Percentiles rank a stretch among this genome's conserved stretches.
phyloP scores from a whole-genome alignment of 1,140 invertebrate genomes.

The Tetragnatha versicolor region DNA sequence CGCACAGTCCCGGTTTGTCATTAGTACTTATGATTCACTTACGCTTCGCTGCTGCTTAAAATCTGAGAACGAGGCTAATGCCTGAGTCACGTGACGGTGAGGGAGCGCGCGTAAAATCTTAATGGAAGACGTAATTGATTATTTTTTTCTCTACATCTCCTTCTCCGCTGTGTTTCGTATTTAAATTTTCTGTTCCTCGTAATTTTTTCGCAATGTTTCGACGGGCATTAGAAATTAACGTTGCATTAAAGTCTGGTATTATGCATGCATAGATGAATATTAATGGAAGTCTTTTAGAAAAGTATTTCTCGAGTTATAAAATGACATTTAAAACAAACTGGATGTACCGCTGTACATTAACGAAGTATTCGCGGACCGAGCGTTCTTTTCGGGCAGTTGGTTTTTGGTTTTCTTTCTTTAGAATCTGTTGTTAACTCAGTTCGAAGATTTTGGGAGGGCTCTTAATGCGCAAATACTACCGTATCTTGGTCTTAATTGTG shows the following conservation, averaged over 20 bases:
- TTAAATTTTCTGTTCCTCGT: slow-evolving; percentile 25
- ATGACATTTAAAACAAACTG: slow-evolving; percentile 53
- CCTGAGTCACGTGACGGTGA: slow-evolving; percentile 39
- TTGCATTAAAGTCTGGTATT: slow-evolving; percentile 52
- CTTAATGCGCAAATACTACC: too few species aligned
- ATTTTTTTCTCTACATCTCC: slow-evolving; percentile 13
- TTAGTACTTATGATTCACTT: slow-evolving; percentile 55
- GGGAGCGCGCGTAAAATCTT: slow-evolving; percentile 24
- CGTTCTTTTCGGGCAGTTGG: too few species aligned
- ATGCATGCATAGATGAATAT: slow-evolving; percentile 52
- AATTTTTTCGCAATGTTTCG: slow-evolving; percentile 1
- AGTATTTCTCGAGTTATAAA: slow-evolving; percentile 42
- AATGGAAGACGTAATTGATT: slow-evolving; percentile 55
- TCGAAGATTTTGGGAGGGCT: too few species aligned
- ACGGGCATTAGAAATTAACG: slow-evolving; percentile 45
- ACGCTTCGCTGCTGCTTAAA: slow-evolving; percentile 49
- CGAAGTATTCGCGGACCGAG: too few species aligned
- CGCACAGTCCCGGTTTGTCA: slow-evolving; percentile 48
- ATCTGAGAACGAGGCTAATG: slow-evolving; percentile 49
- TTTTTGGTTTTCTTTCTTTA: too few species aligned
- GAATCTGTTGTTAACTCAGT: too few species aligned
- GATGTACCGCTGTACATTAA: slow-evolving; percentile 45
- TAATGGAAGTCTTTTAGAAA: slow-evolving; percentile 42
- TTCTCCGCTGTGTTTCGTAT: background rate
- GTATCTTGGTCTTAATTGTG: too few species aligned